Conservation (phyloP, 2,113 vertebrate species). For the Brevimyrus niger region DNA sequence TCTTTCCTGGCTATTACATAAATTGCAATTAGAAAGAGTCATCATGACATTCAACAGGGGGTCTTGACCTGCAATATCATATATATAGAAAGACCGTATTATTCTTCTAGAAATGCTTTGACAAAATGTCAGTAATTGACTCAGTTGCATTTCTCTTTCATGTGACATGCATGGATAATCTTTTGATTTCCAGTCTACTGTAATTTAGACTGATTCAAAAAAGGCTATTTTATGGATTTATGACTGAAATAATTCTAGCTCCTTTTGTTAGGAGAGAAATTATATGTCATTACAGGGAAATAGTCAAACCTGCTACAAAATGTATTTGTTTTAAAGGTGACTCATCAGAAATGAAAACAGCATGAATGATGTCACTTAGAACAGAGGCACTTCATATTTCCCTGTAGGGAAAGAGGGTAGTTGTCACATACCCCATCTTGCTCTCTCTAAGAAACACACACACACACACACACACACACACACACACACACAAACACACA, state of each 20-base stretch:
- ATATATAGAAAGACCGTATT: conserved; percentile 39
- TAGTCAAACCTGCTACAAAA: conserved; percentile 28
- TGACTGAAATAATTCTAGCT: conserved; percentile 45
- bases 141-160: conserved; percentile 30
- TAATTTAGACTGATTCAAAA: conserved; percentile 46
- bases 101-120: conserved; percentile 40
- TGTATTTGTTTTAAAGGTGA: conserved; percentile 33
- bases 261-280: conserved; percentile 43
- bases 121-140: conserved; percentile 40
- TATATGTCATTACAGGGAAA: conserved; percentile 32
- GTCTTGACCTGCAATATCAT: conserved; percentile 41
- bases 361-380: conserved; percentile 22
- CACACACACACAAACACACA: neutral
- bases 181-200: conserved; percentile 46
- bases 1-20: conserved; percentile 61
- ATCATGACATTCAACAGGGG: conserved; percentile 56
- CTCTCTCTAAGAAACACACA: neutral
- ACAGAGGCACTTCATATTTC: neutral
- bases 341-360: conserved; percentile 31
- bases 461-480: neutral
- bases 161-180: conserved; percentile 41
- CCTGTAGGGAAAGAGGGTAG: neutral
- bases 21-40: conserved; percentile 74
- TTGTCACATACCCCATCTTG: neutral
- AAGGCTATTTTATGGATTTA: conserved; percentile 45